Conservation (phyloP, 2,113 vertebrate genomes). For the Pomatorhinus ruficollis region DNA sequence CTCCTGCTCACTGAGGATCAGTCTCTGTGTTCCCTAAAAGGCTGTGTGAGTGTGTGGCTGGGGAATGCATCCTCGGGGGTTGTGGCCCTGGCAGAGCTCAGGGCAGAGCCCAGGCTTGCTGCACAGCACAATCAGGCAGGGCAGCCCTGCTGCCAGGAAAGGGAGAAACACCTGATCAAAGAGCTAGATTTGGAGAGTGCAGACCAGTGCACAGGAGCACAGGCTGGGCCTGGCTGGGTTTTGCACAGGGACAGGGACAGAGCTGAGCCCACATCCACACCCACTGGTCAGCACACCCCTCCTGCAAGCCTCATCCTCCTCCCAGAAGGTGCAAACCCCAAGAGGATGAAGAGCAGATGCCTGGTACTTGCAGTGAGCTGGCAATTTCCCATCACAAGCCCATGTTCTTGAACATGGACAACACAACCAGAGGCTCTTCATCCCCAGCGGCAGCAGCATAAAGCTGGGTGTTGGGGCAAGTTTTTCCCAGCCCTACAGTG, state of each 20-base stretch:
- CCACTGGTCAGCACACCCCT: fast-evolving
- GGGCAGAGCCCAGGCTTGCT: neutral
- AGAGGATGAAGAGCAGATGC: neutral
- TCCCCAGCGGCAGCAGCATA: neutral
- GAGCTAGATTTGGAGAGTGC: neutral
- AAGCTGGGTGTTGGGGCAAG: neutral
- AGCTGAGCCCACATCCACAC: neutral
- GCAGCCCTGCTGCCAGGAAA: neutral
- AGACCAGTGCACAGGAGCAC: neutral
- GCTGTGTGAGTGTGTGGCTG: neutral
- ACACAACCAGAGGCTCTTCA: neutral
- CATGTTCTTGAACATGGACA: fast-evolving
- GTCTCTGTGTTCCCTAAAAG: neutral
- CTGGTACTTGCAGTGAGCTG: fast-evolving
- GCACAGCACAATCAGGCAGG: fast-evolving
- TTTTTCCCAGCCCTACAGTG: neutral
- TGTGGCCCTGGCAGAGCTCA: neutral
- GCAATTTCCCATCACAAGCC: fast-evolving
- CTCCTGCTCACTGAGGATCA: neutral
- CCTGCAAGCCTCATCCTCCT: neutral
- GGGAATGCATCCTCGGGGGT: fast-evolving
- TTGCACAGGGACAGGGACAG: neutral
- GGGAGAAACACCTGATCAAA: neutral
- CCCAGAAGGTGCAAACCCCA: neutral
- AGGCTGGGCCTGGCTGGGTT: neutral